Percentiles rank a stretch among this genome's conserved stretches.
Evolutionary conservation across 2,797 vertebrate genomes (phyloP).

Genomic region (Peromyscus melanophrys): DNA sequence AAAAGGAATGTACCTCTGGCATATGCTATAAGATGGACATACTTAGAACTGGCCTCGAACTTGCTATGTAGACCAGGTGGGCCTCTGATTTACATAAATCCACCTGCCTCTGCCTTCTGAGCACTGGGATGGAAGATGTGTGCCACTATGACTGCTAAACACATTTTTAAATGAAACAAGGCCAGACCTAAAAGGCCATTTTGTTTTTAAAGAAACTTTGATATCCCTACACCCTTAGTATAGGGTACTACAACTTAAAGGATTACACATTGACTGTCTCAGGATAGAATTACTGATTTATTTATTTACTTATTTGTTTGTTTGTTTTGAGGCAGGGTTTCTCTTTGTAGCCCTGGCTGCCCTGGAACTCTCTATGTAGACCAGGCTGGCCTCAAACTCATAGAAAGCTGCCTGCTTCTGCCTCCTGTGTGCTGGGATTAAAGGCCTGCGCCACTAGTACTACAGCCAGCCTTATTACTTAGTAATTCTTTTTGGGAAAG

Average conservation of each 20-base stretch:
- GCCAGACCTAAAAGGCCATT: background rate
- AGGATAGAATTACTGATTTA: background rate
- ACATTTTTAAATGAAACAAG: slow-evolving; percentile 30
- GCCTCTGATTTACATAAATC: background rate
- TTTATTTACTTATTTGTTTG: background rate
- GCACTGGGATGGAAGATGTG: background rate
- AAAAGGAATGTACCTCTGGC: slow-evolving; percentile 16
- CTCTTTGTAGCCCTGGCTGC: background rate
- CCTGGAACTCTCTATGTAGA: background rate
- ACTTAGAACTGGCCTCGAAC: background rate
- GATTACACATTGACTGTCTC: slow-evolving; percentile 15
- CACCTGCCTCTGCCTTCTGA: background rate
- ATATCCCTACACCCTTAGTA: background rate
- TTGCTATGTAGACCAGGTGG: background rate
- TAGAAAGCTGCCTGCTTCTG: background rate
- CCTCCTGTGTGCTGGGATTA: background rate
- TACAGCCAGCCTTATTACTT: too few relatives aligned
- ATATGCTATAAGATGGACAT: background rate
- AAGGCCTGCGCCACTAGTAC: background rate
- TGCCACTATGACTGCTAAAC: background rate
- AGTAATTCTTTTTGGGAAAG: background rate
- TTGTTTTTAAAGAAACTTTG: slow-evolving; percentile 1
- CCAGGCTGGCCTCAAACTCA: background rate
- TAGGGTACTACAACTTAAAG: slow-evolving; percentile 13
- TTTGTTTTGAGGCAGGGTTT: background rate